Base-by-base conservation (phyloP, 2,888 invertebrate species). In the Orthosia incerta region DNA sequence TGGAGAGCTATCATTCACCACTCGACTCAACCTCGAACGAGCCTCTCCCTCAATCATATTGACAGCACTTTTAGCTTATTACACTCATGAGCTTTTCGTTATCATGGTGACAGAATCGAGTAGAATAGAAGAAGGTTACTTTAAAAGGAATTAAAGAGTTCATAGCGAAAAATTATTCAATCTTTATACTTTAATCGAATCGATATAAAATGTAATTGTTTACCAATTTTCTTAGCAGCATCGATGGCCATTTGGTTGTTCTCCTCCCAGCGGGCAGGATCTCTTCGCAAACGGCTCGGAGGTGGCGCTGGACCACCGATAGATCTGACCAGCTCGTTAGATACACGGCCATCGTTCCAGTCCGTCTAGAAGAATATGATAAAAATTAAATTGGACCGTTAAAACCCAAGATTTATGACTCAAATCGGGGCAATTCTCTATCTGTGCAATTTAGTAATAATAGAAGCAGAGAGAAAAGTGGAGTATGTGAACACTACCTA, bases 281-380 rank as follows among this genome's bases (percentile, higher is more conserved):
- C 98, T 0, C 97, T 96, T 67, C 97, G 97, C 74, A 99, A 95
- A 88, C 98, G 97, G 83, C 98, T 98, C 76, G 98, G 98, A 13
- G 98, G 97, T 0, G 98, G 98, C 1, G 98, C 98, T 0, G 98
- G 97, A 0, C 99, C 99, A 7, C 99, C 99, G 82, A 99, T 97
- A 16, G 98, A 98, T 84, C 98, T 97, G 16, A 99, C 98, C 71
- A 99, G 97, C 89, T 98, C 98, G 89, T 98, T 98, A 26, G 99
- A 97, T 0, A 98, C 98, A 87, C 97, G 97, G 2, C 99, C 99
- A 92, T 99, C 99, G 91, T 99, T 99, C 99, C 99, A 99, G 91
- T 99, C 99, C 85, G 98, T 98, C 99, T 99, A 94, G 9, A 18
- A 65, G 16, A 2, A 48, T 4, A 26, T 9, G 51, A 23, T 18